Evolutionary conservation across 2,797 vertebrate genomes (phyloP), one percentile per base, ranked within the genome.

Genomic region (Lophura swinhoii): DNA sequence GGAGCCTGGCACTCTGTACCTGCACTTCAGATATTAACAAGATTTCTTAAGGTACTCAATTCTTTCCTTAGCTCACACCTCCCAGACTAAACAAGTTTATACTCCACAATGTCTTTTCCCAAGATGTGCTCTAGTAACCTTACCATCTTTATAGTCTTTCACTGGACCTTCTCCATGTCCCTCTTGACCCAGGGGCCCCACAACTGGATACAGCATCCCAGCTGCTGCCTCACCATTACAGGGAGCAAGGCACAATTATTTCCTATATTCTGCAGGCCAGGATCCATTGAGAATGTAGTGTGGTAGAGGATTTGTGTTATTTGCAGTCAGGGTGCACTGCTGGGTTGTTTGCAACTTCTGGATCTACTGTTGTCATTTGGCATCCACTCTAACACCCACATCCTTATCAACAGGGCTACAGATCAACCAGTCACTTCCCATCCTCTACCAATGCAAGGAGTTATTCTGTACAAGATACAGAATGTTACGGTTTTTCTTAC

Each of bases 331-430:
- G 44, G 20, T 58, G 31, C 44, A 28, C 12, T 80, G 31, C 0
- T 64, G 71, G 16, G 16, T 49, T 87, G 31, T 73, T 87, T 53
- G 13, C 33, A 78, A 5, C 33, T 71, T 74, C 13, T 16, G 1
- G 33, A 37, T 37, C 41, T 59, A 24, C 44, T 58, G 81, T 26
- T 22, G 64, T 37, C 20, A 87, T 90, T 22, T 58, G 48, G 46
- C 29, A 35, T 28, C 22, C 35, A n/a, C 0, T 0, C 24, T 44
- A 87, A 62, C 20, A 68, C 3, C 33, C 58, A 74, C 0, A 0
- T 43, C 66, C 22, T 0, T 6, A 69, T 44, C 69, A 93, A 39
- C 35, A n/a, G 31, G 26, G 26, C 29, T 67, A 24, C 14, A 67
- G 58, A 14, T 46, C 66, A 71, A 20, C 2, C 14, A 60, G 56